These are phyloP conservation scores for Drosophila silvestris DNA, from an alignment of 2,888 invertebrate species.

Conservation along the genomic window DNA sequence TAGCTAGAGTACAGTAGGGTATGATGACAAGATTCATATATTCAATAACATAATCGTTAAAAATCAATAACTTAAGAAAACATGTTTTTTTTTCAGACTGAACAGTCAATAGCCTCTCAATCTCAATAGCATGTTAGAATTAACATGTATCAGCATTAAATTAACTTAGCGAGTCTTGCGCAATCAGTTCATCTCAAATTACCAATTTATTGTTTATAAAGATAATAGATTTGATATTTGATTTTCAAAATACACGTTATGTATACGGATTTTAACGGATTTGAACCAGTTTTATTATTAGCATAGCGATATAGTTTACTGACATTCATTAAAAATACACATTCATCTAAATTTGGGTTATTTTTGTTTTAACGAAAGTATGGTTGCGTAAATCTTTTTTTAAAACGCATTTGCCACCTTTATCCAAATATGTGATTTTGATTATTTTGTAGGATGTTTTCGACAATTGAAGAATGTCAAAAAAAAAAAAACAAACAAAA, in stretches of 20 bases:
- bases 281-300: slow-evolving; percentile 3
- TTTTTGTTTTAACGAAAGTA: background rate
- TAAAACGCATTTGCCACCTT: background rate
- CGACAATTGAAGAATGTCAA: background rate
- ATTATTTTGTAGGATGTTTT: background rate
- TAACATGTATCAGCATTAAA: background rate
- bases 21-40: background rate
- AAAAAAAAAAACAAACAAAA: background rate
- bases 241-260: background rate
- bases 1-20: background rate
- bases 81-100: background rate
- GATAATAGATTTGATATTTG: background rate
- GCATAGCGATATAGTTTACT: background rate
- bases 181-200: background rate
- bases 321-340: background rate
- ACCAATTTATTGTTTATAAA: background rate
- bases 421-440: background rate
- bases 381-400: background rate
- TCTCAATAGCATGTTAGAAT: background rate
- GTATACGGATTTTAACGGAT: background rate
- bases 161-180: background rate
- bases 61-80: background rate
- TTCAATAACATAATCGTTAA: background rate
- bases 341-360: background rate
- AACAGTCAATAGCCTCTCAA: background rate